These are phyloP conservation scores for Pachycephala philippinensis DNA, from an alignment of 2,113 vertebrate genomes.

Conservation along the genomic window DNA sequence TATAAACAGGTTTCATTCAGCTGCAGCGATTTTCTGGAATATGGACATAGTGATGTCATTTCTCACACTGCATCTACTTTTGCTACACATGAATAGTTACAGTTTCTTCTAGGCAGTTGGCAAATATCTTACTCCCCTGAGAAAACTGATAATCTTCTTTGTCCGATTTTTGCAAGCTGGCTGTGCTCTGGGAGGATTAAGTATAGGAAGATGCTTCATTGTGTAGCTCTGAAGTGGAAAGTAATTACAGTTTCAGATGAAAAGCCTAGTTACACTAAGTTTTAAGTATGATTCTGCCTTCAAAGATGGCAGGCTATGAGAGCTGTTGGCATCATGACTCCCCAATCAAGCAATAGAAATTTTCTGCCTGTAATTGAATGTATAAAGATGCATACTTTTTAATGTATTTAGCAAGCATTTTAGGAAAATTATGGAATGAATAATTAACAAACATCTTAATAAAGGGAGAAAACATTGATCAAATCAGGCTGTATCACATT, in stretches of 20 bases:
- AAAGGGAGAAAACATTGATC: slow-evolving; percentile 34
- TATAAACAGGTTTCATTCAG: background rate
- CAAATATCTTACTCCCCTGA: slow-evolving; percentile 36
- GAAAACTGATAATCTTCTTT: slow-evolving; percentile 16
- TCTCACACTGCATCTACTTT: background rate
- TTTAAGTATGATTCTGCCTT: slow-evolving; percentile 59
- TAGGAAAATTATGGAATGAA: slow-evolving; percentile 4
- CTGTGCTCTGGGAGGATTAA: background rate
- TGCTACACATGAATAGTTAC: background rate
- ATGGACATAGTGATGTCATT: background rate
- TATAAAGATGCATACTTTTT: background rate
- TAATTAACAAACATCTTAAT: slow-evolving; percentile 34
- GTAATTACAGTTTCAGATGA: slow-evolving; percentile 55
- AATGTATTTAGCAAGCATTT: background rate
- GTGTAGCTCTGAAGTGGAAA: slow-evolving; percentile 58
- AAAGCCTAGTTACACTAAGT: slow-evolving; percentile 49
- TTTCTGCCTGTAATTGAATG: slow-evolving; percentile 34
- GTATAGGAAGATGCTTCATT: slow-evolving; percentile 43
- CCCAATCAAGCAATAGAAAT: slow-evolving; percentile 15
- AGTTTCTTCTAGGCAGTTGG: slow-evolving; percentile 36
- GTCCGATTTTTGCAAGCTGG: slow-evolving; percentile 7
- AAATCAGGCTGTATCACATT: slow-evolving; percentile 5
- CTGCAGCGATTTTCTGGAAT: background rate
- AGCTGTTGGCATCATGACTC: slow-evolving; percentile 18
- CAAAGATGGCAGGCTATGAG: slow-evolving; percentile 14